Conservation (phyloP, 2,113 vertebrate genomes). For the Strix aluco region DNA sequence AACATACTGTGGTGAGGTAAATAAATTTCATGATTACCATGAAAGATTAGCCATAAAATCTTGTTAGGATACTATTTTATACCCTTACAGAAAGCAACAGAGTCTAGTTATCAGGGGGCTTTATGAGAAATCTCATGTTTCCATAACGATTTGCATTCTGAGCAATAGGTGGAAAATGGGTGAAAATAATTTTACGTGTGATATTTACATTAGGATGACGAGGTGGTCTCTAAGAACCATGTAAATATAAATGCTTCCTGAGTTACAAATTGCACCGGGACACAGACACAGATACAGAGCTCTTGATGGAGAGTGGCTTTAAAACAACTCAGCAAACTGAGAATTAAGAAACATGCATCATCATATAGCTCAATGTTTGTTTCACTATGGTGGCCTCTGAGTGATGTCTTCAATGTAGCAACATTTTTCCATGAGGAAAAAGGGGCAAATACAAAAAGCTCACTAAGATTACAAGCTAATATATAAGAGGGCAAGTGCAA, state of each 20-base stretch:
- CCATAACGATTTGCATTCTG: neutral
- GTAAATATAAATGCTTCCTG: neutral
- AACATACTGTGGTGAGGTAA: neutral
- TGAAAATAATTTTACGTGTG: neutral
- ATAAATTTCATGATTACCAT: conserved; percentile 11
- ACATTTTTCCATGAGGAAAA: neutral
- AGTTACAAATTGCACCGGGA: neutral
- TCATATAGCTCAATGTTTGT: rapidly evolving
- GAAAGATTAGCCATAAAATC: conserved; percentile 31
- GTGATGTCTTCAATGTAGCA: neutral
- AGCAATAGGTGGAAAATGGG: neutral
- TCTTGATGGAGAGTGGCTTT: rapidly evolving
- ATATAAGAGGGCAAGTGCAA: neutral
- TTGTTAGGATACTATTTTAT: neutral
- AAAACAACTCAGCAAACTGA: neutral
- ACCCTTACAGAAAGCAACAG: neutral
- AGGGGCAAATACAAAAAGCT: neutral
- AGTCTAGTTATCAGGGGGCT: neutral
- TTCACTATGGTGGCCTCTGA: neutral
- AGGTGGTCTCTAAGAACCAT: neutral
- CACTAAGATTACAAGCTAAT: neutral
- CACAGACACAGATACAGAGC: neutral
- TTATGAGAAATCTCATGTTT: neutral
- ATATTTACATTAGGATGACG: neutral
- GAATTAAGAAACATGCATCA: neutral